A percentile compares a stretch with the other conserved stretches of the same genome.
phyloP scores from a whole-genome alignment of 2,888 invertebrate genomes.

The Acrobasis repandana region DNA sequence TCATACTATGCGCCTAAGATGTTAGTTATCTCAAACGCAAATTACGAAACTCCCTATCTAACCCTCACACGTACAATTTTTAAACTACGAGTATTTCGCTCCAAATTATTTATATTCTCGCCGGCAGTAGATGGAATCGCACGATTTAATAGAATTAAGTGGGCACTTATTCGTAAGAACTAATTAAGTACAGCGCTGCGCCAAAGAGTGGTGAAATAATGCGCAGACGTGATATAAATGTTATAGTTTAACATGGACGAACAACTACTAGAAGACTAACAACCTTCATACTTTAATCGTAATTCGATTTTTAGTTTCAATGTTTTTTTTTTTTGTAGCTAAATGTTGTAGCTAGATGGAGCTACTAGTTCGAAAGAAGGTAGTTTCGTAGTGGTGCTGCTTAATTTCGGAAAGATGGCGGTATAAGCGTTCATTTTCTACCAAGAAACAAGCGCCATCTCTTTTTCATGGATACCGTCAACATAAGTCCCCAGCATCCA shows the following conservation, averaged over 20 bases:
- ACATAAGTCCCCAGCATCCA: too few species aligned
- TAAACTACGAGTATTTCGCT: constrained; percentile 33
- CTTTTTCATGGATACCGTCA: too few species aligned
- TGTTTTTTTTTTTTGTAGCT: too few species aligned
- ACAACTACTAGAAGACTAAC: background rate
- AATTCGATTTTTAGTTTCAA: too few species aligned
- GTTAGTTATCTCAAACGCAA: background rate
- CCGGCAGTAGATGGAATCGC: constrained; percentile 43
- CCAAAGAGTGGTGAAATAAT: constrained; percentile 38
- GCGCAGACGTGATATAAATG: constrained; percentile 21
- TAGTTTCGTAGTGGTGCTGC: too few species aligned
- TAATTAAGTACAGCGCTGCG: constrained; percentile 53
- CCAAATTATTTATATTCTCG: constrained; percentile 45
- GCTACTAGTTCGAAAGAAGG: too few species aligned
- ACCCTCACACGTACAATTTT: constrained; percentile 19
- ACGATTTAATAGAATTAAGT: constrained; percentile 59
- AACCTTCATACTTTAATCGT: too few species aligned
- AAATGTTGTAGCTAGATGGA: too few species aligned
- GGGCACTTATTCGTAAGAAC: constrained; percentile 55
- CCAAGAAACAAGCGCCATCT: too few species aligned
- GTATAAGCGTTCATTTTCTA: too few species aligned
- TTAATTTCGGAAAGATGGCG: too few species aligned
- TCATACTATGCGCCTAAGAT: background rate
- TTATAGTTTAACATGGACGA: background rate
- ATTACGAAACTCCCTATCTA: background rate